These are phyloP conservation scores for Melanargia galathea DNA, from an alignment of 2,888 invertebrate genomes.

Conservation along the genomic window DNA sequence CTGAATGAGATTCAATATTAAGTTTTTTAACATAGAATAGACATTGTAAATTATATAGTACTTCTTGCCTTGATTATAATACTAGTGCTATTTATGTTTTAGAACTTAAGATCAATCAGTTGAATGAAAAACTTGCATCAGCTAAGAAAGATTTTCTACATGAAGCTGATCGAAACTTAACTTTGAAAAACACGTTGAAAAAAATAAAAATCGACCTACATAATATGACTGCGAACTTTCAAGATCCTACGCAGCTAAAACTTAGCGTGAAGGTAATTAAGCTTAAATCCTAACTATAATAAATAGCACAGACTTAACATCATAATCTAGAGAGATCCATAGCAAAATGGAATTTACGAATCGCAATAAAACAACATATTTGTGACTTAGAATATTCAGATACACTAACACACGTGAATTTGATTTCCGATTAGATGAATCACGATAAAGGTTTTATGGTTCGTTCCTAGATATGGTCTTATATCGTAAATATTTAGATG, in stretches of 20 bases:
- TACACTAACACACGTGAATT: neutral
- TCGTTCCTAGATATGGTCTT: neutral
- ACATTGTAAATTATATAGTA: neutral
- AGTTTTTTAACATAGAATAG: no score
- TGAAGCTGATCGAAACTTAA: constrained; percentile 84
- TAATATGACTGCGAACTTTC: constrained; percentile 89
- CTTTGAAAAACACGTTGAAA: constrained; percentile 84
- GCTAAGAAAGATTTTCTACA: constrained; percentile 87
- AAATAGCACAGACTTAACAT: neutral
- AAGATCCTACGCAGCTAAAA: constrained; percentile 86
- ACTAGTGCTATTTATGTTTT: constrained; percentile 49
- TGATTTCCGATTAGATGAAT: neutral
- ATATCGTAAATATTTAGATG: no score
- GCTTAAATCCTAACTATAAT: neutral
- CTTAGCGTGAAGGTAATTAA: constrained; percentile 75
- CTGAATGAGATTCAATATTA: no score
- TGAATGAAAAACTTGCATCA: constrained; percentile 89
- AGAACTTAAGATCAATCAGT: constrained; percentile 88
- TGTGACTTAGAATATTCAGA: neutral
- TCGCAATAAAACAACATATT: neutral
- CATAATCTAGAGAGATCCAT: neutral
- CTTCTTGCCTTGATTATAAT: neutral
- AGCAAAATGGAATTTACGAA: neutral
- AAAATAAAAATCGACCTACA: constrained; percentile 92
- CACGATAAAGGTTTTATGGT: neutral